Conservation (phyloP, 53 echinoderm and acorn worm genomes). For the Patiria pectinifera region DNA sequence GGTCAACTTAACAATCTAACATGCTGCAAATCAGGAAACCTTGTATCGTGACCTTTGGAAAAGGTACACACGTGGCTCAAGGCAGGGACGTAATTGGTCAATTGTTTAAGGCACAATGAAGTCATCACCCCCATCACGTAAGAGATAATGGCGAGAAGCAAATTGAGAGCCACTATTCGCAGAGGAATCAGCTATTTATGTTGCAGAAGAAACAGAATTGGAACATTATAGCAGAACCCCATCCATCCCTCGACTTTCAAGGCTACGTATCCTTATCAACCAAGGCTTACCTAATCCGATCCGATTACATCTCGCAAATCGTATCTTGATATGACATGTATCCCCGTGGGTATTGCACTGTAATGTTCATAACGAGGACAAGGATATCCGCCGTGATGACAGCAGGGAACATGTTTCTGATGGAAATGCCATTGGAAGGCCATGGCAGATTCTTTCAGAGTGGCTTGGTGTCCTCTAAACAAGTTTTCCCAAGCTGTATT, state of each 20-base stretch:
- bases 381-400: neutral
- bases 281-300: neutral
- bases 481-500: too few species aligned
- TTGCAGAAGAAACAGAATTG: neutral
- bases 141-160: too few species aligned
- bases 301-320: slow-evolving; percentile 4
- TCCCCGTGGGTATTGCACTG: neutral
- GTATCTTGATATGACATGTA: neutral
- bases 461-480: neutral
- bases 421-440: neutral
- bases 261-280: neutral
- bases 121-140: too few species aligned
- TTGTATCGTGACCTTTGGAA: too few species aligned
- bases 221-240: neutral
- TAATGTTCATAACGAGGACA: neutral
- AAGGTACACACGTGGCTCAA: too few species aligned
- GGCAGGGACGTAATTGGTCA: too few species aligned
- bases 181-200: too few species aligned
- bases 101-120: too few species aligned
- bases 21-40: too few species aligned
- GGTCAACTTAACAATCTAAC: too few species aligned
- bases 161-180: too few species aligned
- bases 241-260: neutral
- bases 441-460: neutral
- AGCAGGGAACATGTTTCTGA: neutral